Conservation (phyloP, 1,140 invertebrate genomes). For the Trypoxylus dichotomus region DNA sequence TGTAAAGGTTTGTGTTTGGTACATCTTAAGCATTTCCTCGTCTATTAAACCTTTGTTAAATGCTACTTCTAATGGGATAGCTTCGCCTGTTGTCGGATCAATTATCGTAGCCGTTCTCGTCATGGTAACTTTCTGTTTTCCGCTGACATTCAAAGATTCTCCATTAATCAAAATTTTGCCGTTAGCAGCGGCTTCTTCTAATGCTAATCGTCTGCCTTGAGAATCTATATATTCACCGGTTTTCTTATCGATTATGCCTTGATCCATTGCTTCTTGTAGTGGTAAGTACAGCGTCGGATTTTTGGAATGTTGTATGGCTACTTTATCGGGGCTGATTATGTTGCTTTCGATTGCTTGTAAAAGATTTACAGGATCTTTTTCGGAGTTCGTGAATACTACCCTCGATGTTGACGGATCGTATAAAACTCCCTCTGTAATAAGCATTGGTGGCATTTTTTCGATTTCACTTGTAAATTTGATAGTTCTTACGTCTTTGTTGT, state of each 20-base stretch:
- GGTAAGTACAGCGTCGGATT: constrained; percentile 50
- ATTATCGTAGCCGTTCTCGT: constrained; percentile 67
- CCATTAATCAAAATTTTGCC: constrained; percentile 72
- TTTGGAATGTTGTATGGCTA: constrained; percentile 5
- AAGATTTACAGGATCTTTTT: constrained; percentile 8
- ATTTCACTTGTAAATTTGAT: constrained; percentile 4
- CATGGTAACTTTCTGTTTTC: constrained; percentile 61
- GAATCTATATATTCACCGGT: constrained; percentile 71
- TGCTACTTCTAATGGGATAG: constrained; percentile 76
- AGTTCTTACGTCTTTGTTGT: constrained; percentile 8
- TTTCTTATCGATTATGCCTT: constrained; percentile 73
- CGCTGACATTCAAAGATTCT: constrained; percentile 60
- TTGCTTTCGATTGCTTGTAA: constrained; percentile 10
- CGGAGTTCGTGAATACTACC: background rate
- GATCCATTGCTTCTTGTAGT: constrained; percentile 68
- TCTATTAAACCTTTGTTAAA: constrained; percentile 77
- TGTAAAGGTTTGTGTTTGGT: constrained; percentile 52
- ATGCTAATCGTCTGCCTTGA: constrained; percentile 64
- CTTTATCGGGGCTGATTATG: background rate
- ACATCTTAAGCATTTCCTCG: constrained; percentile 61
- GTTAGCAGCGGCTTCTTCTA: constrained; percentile 76
- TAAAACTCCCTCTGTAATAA: background rate
- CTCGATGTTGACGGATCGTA: background rate
- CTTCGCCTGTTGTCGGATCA: constrained; percentile 76
- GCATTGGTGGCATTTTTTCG: background rate